Evolutionary conservation across 2,888 invertebrate species (phyloP).

Genomic region (Blastobasis lacticolella): DNA sequence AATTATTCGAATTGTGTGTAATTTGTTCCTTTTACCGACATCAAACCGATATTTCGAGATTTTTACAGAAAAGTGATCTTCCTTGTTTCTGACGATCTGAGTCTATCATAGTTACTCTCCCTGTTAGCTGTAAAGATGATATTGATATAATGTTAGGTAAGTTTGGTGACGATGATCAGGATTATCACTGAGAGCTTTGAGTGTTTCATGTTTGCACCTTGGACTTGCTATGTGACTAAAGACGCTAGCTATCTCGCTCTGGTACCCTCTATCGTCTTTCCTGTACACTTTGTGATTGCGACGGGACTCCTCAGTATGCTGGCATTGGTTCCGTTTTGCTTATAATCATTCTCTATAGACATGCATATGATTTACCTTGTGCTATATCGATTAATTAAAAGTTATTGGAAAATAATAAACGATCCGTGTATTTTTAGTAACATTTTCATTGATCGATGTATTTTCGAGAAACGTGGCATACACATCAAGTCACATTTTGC

Average conservation of each 20-base stretch:
- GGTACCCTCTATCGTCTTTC: conserved; percentile 71
- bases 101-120: conserved; percentile 38
- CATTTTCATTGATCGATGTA: background rate
- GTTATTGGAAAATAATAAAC: background rate
- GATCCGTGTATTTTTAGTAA: background rate
- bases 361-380: background rate
- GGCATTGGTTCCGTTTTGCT: conserved; percentile 36
- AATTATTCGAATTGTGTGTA: background rate
- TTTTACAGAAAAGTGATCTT: background rate
- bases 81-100: conserved; percentile 2
- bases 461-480: background rate
- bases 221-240: conserved; percentile 75
- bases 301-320: conserved; percentile 50
- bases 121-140: conserved; percentile 37
- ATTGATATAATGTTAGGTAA: conserved; percentile 47
- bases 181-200: conserved; percentile 73
- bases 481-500: background rate
- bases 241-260: conserved; percentile 73
- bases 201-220: conserved; percentile 77
- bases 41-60: too few species aligned
- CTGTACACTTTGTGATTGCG: conserved; percentile 70
- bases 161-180: conserved; percentile 53
- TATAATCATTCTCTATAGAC: conserved; percentile 7
- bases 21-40: background rate
- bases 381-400: background rate